Conservation (phyloP, 2,888 invertebrate species). For the Andrena praecox region DNA sequence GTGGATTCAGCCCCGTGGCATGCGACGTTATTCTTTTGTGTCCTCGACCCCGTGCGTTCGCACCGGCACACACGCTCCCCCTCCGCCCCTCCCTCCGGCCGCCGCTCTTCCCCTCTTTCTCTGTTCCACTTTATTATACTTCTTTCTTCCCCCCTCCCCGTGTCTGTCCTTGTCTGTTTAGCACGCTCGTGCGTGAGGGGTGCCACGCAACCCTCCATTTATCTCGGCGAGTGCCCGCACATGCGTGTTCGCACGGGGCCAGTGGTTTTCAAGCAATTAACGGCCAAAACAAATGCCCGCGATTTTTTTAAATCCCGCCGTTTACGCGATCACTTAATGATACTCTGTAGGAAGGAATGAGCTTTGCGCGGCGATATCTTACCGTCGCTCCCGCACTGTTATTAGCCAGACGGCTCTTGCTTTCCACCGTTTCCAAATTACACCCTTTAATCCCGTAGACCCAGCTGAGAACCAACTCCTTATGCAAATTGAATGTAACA, state of each 20-base stretch:
- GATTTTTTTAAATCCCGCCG: slow-evolving; percentile 35
- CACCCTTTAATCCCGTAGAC: background rate
- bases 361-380: background rate
- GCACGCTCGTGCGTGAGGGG: slow-evolving; percentile 80
- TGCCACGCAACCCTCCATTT: slow-evolving; percentile 78
- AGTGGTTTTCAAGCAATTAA: slow-evolving; percentile 72
- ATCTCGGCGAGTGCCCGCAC: slow-evolving; percentile 76
- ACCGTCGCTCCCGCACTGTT: slow-evolving; percentile 9
- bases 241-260: slow-evolving; percentile 71
- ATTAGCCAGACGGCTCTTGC: background rate
- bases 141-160: slow-evolving; percentile 35
- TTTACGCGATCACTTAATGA: slow-evolving; percentile 13
- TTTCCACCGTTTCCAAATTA: background rate
- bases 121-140: slow-evolving; percentile 29
- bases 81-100: slow-evolving; percentile 16
- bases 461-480: slow-evolving; percentile 44
- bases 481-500: slow-evolving; percentile 41
- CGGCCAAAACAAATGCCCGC: slow-evolving; percentile 8
- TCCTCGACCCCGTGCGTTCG: slow-evolving; percentile 77
- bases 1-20: slow-evolving; percentile 80
- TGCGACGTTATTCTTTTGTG: slow-evolving; percentile 84
- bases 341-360: slow-evolving; percentile 2
- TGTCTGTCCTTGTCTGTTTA: slow-evolving; percentile 56
- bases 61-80: slow-evolving; percentile 58
- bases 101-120: slow-evolving; percentile 23